phyloP scores from a whole-genome alignment of 2,113 vertebrate genomes.

The Sporophila hypoxantha region DNA sequence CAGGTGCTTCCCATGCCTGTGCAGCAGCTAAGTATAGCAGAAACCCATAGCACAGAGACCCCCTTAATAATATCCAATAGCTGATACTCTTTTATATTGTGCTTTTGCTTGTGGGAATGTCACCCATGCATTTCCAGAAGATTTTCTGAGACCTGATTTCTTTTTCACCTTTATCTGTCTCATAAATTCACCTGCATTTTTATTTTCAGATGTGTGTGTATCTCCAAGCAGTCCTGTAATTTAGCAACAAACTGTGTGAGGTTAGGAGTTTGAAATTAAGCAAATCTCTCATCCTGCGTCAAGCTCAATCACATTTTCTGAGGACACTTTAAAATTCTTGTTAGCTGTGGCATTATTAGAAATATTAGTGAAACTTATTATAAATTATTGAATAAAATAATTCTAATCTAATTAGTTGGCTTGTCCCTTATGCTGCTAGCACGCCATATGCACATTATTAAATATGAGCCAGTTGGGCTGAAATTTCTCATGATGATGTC shows the following conservation, averaged over 20 bases:
- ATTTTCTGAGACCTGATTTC: neutral
- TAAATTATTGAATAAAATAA: conserved; percentile 24
- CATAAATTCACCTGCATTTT: neutral
- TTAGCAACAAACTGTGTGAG: neutral
- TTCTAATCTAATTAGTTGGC: conserved; percentile 41
- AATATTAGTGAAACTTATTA: conserved; percentile 7
- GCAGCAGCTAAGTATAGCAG: neutral
- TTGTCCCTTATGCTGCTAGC: conserved; percentile 31
- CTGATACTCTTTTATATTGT: neutral
- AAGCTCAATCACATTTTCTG: neutral
- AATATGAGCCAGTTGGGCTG: conserved; percentile 42
- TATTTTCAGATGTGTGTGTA: neutral
- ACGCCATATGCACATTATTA: conserved; percentile 38
- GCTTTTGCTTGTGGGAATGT: neutral
- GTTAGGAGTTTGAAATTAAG: neutral
- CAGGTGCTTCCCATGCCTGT: neutral
- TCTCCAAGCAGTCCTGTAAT: neutral
- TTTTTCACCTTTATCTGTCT: neutral
- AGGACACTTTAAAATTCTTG: neutral
- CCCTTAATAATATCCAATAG: neutral
- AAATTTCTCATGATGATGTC: conserved; percentile 41
- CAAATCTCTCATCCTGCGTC: neutral
- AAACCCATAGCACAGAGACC: neutral
- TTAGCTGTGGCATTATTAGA: neutral
- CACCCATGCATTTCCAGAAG: neutral